Evolutionary conservation across 2,797 vertebrate species (phyloP).

Genomic region (Limosa lapponica): DNA sequence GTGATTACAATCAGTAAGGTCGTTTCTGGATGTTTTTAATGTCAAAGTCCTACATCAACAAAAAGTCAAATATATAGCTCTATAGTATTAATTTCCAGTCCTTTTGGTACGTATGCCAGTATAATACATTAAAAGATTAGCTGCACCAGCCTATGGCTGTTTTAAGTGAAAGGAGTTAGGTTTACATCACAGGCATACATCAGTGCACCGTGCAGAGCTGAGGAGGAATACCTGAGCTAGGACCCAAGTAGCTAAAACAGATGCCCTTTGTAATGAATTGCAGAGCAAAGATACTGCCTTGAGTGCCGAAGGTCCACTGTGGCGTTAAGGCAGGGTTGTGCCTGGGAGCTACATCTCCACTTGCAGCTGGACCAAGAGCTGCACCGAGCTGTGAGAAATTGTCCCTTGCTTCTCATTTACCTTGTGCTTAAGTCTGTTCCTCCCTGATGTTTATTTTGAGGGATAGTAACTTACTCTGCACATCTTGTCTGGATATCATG

Average conservation of each 20-base stretch:
- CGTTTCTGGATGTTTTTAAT: neutral
- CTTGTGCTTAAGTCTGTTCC: neutral
- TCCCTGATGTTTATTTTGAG: neutral
- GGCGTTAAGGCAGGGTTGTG: neutral
- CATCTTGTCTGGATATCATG: neutral
- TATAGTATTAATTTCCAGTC: neutral
- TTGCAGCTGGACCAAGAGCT: neutral
- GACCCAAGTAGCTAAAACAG: neutral
- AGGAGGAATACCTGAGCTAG: neutral
- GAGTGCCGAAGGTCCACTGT: accelerated
- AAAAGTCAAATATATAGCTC: neutral
- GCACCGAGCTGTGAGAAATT: neutral
- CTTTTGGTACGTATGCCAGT: neutral
- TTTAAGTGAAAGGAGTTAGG: neutral
- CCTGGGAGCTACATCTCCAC: neutral
- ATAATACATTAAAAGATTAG: neutral
- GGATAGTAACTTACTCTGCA: neutral
- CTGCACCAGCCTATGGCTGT: neutral
- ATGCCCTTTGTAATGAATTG: neutral
- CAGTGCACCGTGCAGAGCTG: neutral
- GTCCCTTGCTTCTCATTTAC: neutral
- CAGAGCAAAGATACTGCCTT: neutral
- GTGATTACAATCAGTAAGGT: neutral
- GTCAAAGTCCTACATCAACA: neutral
- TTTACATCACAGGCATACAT: neutral